phyloP scores from a whole-genome alignment of 2,113 vertebrate genomes.

The Actenoides hombroni region DNA sequence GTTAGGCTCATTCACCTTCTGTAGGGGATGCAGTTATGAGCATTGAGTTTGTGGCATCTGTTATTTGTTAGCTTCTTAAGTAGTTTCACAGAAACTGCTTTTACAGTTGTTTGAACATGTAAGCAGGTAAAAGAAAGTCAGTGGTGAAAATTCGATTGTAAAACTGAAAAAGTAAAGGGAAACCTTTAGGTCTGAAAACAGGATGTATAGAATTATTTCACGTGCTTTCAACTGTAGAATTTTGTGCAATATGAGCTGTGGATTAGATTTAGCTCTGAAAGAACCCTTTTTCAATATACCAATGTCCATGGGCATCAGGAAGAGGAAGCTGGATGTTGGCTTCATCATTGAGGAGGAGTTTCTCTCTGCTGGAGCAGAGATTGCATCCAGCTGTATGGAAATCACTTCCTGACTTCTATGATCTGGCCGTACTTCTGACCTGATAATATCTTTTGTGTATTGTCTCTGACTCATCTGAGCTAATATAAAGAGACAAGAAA shows the following conservation, averaged over 20 bases:
- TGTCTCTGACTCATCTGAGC: neutral
- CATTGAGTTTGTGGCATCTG: neutral
- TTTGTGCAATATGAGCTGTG: neutral
- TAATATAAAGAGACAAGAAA: neutral
- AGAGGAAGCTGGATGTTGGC: neutral
- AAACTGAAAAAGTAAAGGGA: neutral
- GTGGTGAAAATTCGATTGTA: neutral
- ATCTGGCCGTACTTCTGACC: neutral
- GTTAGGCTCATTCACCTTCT: neutral
- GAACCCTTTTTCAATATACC: neutral
- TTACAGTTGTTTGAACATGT: rapidly evolving
- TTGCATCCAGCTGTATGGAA: neutral
- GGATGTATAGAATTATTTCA: neutral
- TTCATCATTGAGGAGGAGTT: neutral
- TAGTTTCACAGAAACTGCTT: neutral
- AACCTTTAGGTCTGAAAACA: neutral
- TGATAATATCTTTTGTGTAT: neutral
- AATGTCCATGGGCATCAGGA: rapidly evolving
- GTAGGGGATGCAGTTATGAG: neutral
- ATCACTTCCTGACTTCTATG: neutral
- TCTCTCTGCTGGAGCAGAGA: neutral
- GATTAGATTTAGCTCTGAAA: neutral
- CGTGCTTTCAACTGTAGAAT: neutral
- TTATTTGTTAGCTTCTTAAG: neutral
- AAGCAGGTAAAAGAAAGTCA: neutral